A percentile compares a stretch with the other conserved stretches of the same genome.
phyloP scores from a whole-genome alignment of 92 coral and sea anemone genomes.

The Bergia sp. region DNA sequence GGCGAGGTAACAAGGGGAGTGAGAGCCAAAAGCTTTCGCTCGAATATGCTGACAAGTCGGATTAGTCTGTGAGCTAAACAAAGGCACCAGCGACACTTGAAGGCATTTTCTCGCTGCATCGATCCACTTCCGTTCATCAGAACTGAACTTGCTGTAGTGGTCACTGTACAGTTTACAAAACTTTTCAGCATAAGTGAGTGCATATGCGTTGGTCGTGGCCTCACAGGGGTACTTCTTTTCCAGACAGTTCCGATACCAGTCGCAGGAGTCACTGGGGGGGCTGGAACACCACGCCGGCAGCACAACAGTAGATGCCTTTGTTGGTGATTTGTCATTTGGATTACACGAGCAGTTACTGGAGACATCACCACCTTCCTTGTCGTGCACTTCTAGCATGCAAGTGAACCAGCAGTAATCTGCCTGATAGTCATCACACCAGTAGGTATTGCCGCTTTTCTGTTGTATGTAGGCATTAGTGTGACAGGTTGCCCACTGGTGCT shows the following conservation, averaged over 20 bases:
- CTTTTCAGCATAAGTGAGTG: constrained; percentile 66
- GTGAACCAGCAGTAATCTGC: constrained; percentile 69
- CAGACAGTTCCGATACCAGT: constrained; percentile 75
- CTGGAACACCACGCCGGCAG: constrained; percentile 51
- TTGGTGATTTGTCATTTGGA: background rate
- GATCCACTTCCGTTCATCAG: constrained; percentile 57
- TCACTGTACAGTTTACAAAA: constrained; percentile 53
- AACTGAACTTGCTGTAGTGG: constrained; percentile 33
- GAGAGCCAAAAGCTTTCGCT: constrained; percentile 51
- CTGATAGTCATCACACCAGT: constrained; percentile 37
- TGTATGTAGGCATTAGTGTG: constrained; percentile 59
- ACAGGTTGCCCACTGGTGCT: constrained; percentile 79
- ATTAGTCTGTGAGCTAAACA: constrained; percentile 30
- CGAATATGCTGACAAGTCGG: constrained; percentile 64
- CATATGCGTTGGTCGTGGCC: constrained; percentile 52
- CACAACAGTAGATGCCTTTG: background rate
- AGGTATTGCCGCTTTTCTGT: constrained; percentile 54
- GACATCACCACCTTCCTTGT: constrained; percentile 50
- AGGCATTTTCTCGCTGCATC: constrained; percentile 72
- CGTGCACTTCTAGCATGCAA: constrained; percentile 79
- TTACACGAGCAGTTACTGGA: constrained; percentile 12
- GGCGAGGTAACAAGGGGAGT: constrained; percentile 60
- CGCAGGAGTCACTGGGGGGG: constrained; percentile 63
- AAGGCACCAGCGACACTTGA: constrained; percentile 64
- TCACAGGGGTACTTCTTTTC: constrained; percentile 66